Percentiles rank a stretch among this genome's conserved stretches.
phyloP scores from a whole-genome alignment of 2,113 vertebrate species.

The Macquaria ambigua region DNA sequence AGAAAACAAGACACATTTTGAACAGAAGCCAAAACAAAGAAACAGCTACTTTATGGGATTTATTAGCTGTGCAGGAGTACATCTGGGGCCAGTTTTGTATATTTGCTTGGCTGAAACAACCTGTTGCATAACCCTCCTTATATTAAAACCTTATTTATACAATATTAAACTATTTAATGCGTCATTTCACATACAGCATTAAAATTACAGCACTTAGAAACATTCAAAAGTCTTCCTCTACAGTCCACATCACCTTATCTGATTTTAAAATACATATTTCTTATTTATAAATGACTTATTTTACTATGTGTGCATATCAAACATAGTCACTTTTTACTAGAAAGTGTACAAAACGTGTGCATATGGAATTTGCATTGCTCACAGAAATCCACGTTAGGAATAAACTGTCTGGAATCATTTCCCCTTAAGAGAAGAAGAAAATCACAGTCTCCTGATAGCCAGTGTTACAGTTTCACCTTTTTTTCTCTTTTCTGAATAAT shows the following conservation, averaged over 20 bases:
- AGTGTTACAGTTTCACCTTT: slow-evolving; percentile 1
- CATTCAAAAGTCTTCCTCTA: not conserved
- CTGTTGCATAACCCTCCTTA: not conserved
- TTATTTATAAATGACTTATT: not conserved
- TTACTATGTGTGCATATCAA: not conserved
- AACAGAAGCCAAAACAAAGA: not conserved
- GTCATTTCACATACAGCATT: not conserved
- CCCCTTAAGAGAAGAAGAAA: not conserved
- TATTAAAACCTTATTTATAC: slow-evolving; percentile 9
- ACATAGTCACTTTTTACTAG: not conserved
- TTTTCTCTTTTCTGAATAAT: not conserved
- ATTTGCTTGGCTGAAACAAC: not conserved
- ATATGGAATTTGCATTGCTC: not conserved
- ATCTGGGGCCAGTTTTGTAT: slow-evolving; percentile 12
- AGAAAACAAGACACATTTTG: not conserved
- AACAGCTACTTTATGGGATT: slow-evolving; percentile 4
- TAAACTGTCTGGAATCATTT: slow-evolving; percentile 2
- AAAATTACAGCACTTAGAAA: not conserved
- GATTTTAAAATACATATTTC: not conserved
- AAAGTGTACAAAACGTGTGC: not conserved
- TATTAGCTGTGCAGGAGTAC: not conserved
- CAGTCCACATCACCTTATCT: no score
- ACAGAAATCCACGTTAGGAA: slow-evolving; percentile 17
- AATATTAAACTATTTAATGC: slow-evolving; percentile 21
- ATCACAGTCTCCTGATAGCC: not conserved